Evolutionary conservation across 1,140 invertebrate species (phyloP).

Genomic region (Drosophila burlai): DNA sequence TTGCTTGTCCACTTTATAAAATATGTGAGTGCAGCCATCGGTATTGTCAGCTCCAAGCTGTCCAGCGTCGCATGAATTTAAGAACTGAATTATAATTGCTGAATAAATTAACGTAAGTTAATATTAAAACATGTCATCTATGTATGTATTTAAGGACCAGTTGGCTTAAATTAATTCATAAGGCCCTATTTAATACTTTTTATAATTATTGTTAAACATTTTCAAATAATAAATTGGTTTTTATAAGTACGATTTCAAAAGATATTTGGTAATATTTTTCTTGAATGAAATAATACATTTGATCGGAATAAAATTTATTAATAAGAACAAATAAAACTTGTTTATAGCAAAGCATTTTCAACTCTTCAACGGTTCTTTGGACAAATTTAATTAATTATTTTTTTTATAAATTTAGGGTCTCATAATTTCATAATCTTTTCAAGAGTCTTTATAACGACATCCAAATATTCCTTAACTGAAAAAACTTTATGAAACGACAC

Average conservation of each 20-base stretch:
- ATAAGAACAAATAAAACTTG: too few relatives aligned
- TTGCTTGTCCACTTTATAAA: constrained; percentile 32
- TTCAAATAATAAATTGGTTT: too few relatives aligned
- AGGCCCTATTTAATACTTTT: neutral
- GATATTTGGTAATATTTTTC: too few relatives aligned
- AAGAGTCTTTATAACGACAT: too few relatives aligned
- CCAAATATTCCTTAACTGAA: too few relatives aligned
- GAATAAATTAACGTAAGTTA: constrained; percentile 61
- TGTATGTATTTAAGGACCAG: neutral
- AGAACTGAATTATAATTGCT: constrained; percentile 58
- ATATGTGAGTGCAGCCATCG: constrained; percentile 11
- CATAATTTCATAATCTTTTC: too few relatives aligned
- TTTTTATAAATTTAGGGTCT: too few relatives aligned
- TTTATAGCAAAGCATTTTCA: too few relatives aligned
- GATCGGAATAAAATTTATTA: neutral
- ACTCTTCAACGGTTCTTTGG: too few relatives aligned
- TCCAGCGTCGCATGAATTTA: constrained; percentile 13
- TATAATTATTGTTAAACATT: neutral
- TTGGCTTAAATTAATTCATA: neutral
- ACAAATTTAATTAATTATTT: too few relatives aligned
- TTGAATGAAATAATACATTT: too few relatives aligned
- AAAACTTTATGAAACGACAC: too few relatives aligned
- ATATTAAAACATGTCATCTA: constrained; percentile 10
- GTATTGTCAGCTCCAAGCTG: constrained; percentile 9
- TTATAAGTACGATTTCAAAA: neutral